Percentiles rank a stretch among this genome's conserved stretches.
Evolutionary conservation across 2,888 invertebrate species (phyloP).

Genomic region (Hypena proboscidalis): DNA sequence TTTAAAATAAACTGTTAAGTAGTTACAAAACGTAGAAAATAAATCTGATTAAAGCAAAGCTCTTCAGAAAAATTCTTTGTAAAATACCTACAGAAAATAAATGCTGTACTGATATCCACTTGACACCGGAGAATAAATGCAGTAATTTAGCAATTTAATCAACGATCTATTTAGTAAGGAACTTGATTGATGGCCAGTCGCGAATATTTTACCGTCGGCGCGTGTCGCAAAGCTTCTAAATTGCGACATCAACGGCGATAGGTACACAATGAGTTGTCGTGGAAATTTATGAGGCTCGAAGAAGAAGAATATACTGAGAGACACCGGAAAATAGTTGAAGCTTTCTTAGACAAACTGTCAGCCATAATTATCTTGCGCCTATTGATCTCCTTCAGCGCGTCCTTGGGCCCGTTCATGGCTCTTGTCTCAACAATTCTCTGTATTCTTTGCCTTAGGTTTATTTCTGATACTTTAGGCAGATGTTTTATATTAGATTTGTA

Average conservation of each 20-base stretch:
- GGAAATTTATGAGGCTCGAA: conserved; percentile 62
- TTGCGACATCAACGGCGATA: conserved; percentile 66
- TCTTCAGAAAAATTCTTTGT: conserved; percentile 29
- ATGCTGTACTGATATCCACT: conserved; percentile 19
- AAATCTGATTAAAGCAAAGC: too few relatives aligned
- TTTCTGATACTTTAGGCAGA: background rate
- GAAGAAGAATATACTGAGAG: conserved; percentile 22
- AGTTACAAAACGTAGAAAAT: too few relatives aligned
- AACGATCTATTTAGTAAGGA: conserved; percentile 68
- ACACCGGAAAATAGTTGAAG: conserved; percentile 44
- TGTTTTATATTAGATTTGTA: background rate
- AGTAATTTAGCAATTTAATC: conserved; percentile 73
- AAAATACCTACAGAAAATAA: too few relatives aligned
- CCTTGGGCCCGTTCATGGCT: conserved; percentile 3
- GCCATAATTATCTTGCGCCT: conserved; percentile 43
- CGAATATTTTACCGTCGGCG: conserved; percentile 66
- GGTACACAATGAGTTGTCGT: conserved; percentile 64
- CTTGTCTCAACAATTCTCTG: conserved; percentile 1
- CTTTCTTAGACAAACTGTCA: conserved; percentile 40
- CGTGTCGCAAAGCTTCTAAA: conserved; percentile 58
- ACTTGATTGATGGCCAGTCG: conserved; percentile 71
- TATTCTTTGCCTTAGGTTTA: background rate
- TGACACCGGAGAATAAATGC: conserved; percentile 38
- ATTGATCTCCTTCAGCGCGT: conserved; percentile 23
- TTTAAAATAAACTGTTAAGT: too few relatives aligned